These are phyloP conservation scores for Fulica atra DNA, from an alignment of 2,113 vertebrate genomes.

Conservation along the genomic window DNA sequence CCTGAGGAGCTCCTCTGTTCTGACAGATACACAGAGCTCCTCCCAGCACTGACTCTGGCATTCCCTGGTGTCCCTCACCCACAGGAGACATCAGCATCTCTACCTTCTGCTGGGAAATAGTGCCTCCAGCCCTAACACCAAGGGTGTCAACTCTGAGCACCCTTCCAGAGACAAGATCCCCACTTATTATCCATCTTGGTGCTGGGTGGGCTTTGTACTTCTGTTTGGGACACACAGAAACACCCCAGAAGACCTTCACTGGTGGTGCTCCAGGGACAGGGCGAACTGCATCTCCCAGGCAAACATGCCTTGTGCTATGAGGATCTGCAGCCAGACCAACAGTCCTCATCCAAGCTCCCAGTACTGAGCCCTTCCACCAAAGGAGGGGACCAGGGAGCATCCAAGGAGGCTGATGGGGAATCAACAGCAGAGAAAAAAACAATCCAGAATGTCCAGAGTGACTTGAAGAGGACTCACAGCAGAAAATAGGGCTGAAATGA, in stretches of 20 bases:
- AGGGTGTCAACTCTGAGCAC: fast-evolving
- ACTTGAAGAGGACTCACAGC: not conserved
- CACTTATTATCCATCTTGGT: not conserved
- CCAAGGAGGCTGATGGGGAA: not conserved
- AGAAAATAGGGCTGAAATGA: slow-evolving; percentile 14
- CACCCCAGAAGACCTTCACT: not conserved
- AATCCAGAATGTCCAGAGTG: not conserved
- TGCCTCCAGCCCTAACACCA: not conserved
- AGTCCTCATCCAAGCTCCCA: not conserved
- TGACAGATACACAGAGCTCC: not conserved
- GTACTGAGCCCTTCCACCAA: not conserved
- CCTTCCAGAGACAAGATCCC: not conserved
- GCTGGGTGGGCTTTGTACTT: not conserved
- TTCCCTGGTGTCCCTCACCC: not conserved
- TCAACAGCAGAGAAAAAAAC: not conserved
- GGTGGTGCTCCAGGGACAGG: not conserved
- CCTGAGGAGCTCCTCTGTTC: not conserved
- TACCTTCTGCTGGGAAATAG: not conserved
- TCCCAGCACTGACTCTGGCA: not conserved
- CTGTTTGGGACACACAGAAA: not conserved
- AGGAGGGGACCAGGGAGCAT: not conserved
- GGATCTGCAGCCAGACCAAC: not conserved
- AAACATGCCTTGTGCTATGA: not conserved
- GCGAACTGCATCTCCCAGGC: not conserved
- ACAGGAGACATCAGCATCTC: not conserved